Base-by-base conservation (phyloP, 2,113 vertebrate genomes). In the Grammomys dolichurus region DNA sequence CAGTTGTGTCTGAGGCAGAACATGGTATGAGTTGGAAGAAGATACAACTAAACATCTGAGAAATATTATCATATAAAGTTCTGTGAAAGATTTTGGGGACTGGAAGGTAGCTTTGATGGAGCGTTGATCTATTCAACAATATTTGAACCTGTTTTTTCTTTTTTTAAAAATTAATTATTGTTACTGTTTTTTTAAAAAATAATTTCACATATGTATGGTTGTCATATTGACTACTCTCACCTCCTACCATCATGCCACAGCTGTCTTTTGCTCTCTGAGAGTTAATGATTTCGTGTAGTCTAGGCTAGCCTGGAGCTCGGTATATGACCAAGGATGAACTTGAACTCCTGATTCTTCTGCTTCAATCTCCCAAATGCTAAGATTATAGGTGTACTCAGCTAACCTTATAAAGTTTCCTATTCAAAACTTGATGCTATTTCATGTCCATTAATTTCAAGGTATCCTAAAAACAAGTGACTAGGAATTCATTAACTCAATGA, bases 21-120 rank as follows among this genome's bases (percentile, higher is more conserved):
- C 28, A 28, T 75, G 46, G 36, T 86, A 11, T 36, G 33, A 75
- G 5, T 1, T 77, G 12, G 40, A 95, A 93, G 70, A 96, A 2
- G 17, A n/a, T 56, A 17, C 28, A 70, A 73, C 24, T 56, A 67
- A 94, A 87, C 2, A 75, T 70, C 19, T 95, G 43, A 93, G 89
- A 96, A 31, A 36, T n/a, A 1, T 87, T 80, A 95, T 85, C 26
- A 87, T 80, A 82, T 16, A 91, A 94, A 94, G 95, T 0, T 54
- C 8, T 75, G 51, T 65, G 14, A 56, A 48, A n/a, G 46, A 69
- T n/a, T 87, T 95, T 31, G 3, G 22, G 26, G 77, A 46, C 26
- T 89, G 82, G 60, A 77, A 88, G 46, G 22, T 77, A 73, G 24
- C 43, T 28, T 73, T 60, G 9, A 54, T 77, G 40, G 70, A 85